phyloP scores from a whole-genome alignment of 2,797 vertebrate species.

The Florisuga fusca region DNA sequence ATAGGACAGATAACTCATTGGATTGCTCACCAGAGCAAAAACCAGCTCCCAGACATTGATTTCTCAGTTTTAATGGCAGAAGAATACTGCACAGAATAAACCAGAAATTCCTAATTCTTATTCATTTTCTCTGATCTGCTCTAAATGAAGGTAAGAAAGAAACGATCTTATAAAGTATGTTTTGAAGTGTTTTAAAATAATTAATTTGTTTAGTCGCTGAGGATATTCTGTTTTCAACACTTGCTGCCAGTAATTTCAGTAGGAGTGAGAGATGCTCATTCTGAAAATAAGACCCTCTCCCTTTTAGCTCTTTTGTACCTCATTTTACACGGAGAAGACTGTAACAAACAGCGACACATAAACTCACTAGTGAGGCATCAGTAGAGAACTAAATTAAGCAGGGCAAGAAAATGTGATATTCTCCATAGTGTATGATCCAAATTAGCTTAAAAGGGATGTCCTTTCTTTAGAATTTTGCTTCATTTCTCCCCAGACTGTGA shows the following conservation, averaged over 20 bases:
- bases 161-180: neutral
- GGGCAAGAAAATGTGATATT: neutral
- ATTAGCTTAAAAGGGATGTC: neutral
- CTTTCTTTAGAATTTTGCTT: neutral
- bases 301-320: neutral
- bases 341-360: neutral
- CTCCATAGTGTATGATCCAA: neutral
- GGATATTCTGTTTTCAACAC: neutral
- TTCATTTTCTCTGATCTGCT: neutral
- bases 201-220: neutral
- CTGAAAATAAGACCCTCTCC: neutral
- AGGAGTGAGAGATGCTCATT: neutral
- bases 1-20: neutral
- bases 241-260: neutral
- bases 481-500: neutral
- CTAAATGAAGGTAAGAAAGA: neutral
- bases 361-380: neutral
- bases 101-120: neutral
- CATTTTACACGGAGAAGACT: neutral
- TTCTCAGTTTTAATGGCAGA: conserved; percentile 12
- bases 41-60: neutral
- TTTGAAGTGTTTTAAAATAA: neutral
- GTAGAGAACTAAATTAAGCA: neutral
- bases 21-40: conserved; percentile 7
- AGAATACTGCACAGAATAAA: neutral